Evolutionary conservation across 2,113 vertebrate genomes (phyloP).

Genomic region (Actenoides lindsayi): DNA sequence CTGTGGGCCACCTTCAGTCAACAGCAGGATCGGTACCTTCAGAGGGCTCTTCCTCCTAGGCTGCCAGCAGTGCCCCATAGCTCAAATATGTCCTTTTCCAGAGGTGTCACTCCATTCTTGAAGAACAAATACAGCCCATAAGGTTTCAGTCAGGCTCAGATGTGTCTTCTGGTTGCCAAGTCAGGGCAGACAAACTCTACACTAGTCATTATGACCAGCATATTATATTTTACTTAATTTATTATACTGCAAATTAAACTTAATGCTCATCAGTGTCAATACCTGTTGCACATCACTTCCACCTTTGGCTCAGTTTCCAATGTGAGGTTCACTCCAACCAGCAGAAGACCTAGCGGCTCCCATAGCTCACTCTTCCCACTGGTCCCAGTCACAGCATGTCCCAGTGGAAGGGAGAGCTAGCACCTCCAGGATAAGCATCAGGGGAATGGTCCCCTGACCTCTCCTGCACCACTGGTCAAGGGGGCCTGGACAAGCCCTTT

Average conservation of each 20-base stretch:
- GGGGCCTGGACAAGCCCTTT: background rate
- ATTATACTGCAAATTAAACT: background rate
- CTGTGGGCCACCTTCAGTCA: background rate
- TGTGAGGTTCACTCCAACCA: background rate
- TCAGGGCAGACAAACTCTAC: background rate
- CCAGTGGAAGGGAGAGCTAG: background rate
- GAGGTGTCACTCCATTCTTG: background rate
- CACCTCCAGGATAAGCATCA: fast-evolving
- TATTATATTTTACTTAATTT: background rate
- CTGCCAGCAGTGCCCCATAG: background rate
- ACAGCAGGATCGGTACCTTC: background rate
- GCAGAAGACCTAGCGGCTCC: background rate
- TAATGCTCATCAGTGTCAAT: background rate
- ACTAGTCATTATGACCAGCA: background rate
- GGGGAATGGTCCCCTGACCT: background rate
- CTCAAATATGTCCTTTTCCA: background rate
- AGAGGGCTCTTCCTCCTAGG: background rate
- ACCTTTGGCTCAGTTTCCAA: background rate
- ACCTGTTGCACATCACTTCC: background rate
- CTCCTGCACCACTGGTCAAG: fast-evolving
- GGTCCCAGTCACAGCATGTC: background rate
- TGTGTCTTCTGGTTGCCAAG: background rate
- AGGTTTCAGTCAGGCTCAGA: background rate
- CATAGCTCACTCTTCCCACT: background rate
- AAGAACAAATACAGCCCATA: background rate